A percentile compares a stretch with the other conserved stretches of the same genome.
Evolutionary conservation across 2,797 vertebrate genomes (phyloP).

Genomic region (Garrulus glandarius): DNA sequence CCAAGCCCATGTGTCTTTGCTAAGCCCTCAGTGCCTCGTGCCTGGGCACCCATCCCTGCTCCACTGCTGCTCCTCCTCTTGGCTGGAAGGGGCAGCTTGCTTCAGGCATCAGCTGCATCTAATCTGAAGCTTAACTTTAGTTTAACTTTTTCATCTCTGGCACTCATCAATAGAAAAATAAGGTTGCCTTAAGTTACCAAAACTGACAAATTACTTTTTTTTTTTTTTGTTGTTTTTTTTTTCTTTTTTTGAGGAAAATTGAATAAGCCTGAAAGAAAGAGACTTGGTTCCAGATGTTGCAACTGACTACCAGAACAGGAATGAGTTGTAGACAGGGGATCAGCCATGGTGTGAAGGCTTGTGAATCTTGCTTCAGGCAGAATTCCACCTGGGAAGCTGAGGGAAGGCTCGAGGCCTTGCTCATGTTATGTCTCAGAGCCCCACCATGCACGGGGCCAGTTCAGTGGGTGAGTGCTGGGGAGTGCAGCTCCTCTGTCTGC

Average conservation of each 20-base stretch:
- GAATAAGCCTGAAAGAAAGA: not conserved
- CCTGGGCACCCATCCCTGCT: not conserved
- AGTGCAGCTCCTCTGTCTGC: not conserved
- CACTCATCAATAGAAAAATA: not conserved
- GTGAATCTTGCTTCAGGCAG: not conserved
- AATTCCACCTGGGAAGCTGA: not conserved
- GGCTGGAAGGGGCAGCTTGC: not conserved
- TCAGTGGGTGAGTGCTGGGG: not conserved
- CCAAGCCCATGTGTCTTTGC: rapidly evolving
- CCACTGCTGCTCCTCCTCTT: not conserved
- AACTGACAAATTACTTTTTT: not conserved
- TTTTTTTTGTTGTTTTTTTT: too few relatives aligned
- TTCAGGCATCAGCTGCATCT: not conserved
- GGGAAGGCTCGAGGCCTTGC: not conserved
- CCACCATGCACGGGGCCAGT: not conserved
- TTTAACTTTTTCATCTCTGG: not conserved
- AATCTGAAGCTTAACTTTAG: not conserved
- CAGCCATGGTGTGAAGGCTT: not conserved
- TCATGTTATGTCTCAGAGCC: not conserved
- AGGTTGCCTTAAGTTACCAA: not conserved
- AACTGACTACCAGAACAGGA: not conserved
- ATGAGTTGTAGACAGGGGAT: not conserved
- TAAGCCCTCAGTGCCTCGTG: not conserved
- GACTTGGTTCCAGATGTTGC: not conserved
- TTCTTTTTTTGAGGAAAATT: not conserved